Base-by-base conservation (phyloP, 1,140 invertebrate genomes). In the Drosophila equinoxialis region DNA sequence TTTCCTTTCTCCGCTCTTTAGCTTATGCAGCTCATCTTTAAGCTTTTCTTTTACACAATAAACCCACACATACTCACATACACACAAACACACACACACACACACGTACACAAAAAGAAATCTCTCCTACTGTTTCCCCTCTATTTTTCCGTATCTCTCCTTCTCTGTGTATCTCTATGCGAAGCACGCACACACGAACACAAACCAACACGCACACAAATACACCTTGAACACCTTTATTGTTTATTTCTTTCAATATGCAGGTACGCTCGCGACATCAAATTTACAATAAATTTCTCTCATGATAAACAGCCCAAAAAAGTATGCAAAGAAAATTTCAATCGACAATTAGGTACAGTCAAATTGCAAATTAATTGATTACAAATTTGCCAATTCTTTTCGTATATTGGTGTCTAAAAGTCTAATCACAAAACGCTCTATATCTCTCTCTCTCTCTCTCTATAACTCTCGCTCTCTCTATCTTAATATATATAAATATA, bases 371-470 rank as follows among this genome's bases (percentile, higher is more conserved):
- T 63, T 75, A 65, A 57, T 80, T 37, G 77, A 74, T 63, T 81
- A 55, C 73, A 71, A 72, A 74, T 60, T 65, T 73, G 68, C 54
- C 59, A 71, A 75, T 66, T 83, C 63, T 72, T 60, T 71, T 77
- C 64, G 58, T 77, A 65, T 87, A 89, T 87, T 89, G 84, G 84
- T 87, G 83, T 87, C 83, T 86, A 83, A 86, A 76, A 81, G 71
- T 74, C 79, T 87, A 80, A 89, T 79, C 83, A 68, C 69, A 89
- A 81, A 59, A 73, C 71, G 68, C 70, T 76, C 74, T 55, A n/a
- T 57, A 35, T 77, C 74, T 77, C 67, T 67, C 61, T 68, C 65
- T 68, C 74, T 77, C 61, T 62, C 61, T 30, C 30, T 30, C 61
- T 30, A 5, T 30, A 6, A 6, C 17, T 62, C 60, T 42, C 17